phyloP scores from a whole-genome alignment of 1,140 invertebrate genomes.

The Cardiocondyla obscurior region DNA sequence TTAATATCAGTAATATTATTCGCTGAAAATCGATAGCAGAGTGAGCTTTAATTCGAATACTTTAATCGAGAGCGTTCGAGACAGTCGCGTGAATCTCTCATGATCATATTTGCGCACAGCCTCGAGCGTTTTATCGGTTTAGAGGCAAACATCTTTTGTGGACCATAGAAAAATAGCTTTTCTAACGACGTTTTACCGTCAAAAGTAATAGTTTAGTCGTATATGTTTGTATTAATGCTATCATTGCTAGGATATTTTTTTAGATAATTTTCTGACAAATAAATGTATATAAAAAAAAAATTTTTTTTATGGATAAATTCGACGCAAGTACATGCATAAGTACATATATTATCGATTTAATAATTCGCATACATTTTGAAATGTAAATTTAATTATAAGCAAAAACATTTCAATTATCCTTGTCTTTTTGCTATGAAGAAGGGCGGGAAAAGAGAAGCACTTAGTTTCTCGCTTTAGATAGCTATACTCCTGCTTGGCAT shows the following conservation, averaged over 20 bases:
- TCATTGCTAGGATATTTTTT: not conserved
- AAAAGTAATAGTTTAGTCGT: not conserved
- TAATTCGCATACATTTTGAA: not conserved
- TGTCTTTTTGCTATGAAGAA: not conserved
- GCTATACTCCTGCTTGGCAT: not conserved
- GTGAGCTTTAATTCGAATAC: not conserved
- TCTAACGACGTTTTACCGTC: not conserved
- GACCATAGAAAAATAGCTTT: not conserved
- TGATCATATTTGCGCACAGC: not conserved
- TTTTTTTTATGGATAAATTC: too few relatives aligned
- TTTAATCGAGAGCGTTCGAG: not conserved
- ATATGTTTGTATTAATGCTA: not conserved
- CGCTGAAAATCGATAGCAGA: not conserved
- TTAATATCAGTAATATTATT: not conserved
- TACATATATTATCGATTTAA: not conserved
- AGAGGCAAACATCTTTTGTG: conserved; percentile 1
- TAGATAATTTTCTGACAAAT: not conserved
- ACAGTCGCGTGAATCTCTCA: conserved; percentile 5
- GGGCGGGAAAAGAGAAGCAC: not conserved
- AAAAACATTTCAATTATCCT: not conserved
- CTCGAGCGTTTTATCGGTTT: conserved; percentile 14
- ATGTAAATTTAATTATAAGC: not conserved
- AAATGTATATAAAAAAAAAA: too few relatives aligned
- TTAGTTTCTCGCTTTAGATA: conserved; percentile 11
- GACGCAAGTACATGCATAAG: not conserved